Base-by-base conservation (phyloP, 1,140 invertebrate genomes). In the Conopomorpha cramerella region DNA sequence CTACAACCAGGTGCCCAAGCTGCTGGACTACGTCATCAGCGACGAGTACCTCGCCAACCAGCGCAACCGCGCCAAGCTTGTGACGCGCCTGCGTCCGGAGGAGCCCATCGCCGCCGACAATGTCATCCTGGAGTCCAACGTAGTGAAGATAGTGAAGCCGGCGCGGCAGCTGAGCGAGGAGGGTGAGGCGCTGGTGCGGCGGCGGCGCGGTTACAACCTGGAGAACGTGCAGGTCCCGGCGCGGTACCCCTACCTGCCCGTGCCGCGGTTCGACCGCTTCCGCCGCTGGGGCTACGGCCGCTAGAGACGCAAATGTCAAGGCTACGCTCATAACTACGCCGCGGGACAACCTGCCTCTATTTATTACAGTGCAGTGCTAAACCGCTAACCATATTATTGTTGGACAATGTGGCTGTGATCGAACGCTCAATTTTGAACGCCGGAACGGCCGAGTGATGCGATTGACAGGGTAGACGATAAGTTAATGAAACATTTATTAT, bases 161-260 rank as follows among this genome's bases (percentile, higher is more conserved):
- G 16, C 44, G 41, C 39, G 42, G 1, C 41, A 39, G 14, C 40
- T 44, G 18, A 45, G 44, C 16, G 54, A 54, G 28, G 47, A 30
- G 19, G 36, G 35, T 12, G 51, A 40, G 17, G 55, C 55, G 33
- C 50, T 68, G 12, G 60, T 73, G 34, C 49, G 77, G 39, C 56
- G 58, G 31, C 52, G 65, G n/a, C 61, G 77, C 7, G 77, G 77
- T n/a, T 78, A 77, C 48, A 79, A 79, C 50, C 45, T 79, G 31
- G 73, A 79, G 48, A 66, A 79, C 39, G 77, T 78, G 38, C 58
- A 66, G 36, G 77, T 79, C 30, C 77, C 77, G 6, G 63, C 71
- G 26, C 49, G 73, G 41, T 76, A 72, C 35, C 67, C 71, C 27
- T 72, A 76, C 41, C 50, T 74, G 14, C 54, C 65, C 4, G 61